These are phyloP conservation scores for Poeciliopsis occidentalis DNA, from an alignment of 2,113 vertebrate species.

Conservation along the genomic window DNA sequence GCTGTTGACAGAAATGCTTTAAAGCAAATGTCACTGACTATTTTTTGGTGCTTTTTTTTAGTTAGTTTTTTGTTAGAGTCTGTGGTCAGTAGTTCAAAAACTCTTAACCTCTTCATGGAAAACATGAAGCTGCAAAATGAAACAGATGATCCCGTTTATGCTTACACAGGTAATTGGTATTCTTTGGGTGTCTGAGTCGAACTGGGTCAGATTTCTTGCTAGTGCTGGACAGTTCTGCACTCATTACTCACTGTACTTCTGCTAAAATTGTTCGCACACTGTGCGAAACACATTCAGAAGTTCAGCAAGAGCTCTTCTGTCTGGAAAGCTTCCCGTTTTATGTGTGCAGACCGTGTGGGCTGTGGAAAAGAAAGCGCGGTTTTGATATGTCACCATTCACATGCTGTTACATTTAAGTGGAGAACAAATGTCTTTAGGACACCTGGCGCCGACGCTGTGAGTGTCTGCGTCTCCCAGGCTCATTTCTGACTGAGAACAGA, in stretches of 20 bases:
- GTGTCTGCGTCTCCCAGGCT: slow-evolving; percentile 55
- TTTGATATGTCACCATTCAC: slow-evolving; percentile 41
- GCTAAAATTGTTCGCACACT: neutral
- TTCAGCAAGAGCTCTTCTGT: slow-evolving; percentile 2
- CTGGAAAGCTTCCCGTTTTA: slow-evolving; percentile 15
- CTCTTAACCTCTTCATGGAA: slow-evolving; percentile 43
- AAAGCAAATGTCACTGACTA: slow-evolving; percentile 26
- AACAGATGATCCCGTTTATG: slow-evolving; percentile 24
- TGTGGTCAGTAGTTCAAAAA: slow-evolving; percentile 6
- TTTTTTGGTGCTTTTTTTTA: slow-evolving; percentile 8
- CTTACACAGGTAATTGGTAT: slow-evolving; percentile 43
- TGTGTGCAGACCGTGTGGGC: slow-evolving; percentile 29
- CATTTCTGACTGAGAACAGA: slow-evolving; percentile 61
- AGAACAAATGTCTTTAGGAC: slow-evolving; percentile 58
- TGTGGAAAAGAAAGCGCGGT: slow-evolving; percentile 20
- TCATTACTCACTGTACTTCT: slow-evolving; percentile 1
- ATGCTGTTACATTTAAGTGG: slow-evolving; percentile 45
- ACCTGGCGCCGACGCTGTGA: slow-evolving; percentile 58
- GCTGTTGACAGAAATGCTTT: slow-evolving; percentile 47
- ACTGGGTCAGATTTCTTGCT: neutral
- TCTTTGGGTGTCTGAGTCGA: slow-evolving; percentile 9
- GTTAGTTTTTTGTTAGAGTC: slow-evolving; percentile 44
- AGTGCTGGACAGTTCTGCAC: neutral
- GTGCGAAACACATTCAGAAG: neutral
- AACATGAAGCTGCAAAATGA: neutral